phyloP scores from a whole-genome alignment of 1,140 invertebrate genomes.

The Trissolcus basalis region DNA sequence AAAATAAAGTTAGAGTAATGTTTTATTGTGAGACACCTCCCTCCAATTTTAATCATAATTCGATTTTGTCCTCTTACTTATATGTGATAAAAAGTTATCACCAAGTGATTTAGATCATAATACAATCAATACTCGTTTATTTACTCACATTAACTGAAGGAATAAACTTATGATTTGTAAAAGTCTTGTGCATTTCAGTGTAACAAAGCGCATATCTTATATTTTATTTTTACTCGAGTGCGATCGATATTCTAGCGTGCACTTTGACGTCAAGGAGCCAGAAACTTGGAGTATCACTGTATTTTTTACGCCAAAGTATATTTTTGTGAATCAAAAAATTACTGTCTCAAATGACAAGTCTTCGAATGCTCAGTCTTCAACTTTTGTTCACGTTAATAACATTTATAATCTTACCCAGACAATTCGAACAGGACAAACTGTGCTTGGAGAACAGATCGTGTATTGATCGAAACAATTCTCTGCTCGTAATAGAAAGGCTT shows the following conservation, averaged over 20 bases:
- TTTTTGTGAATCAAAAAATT: conserved; percentile 43
- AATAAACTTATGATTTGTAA: conserved; percentile 21
- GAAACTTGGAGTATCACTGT: conserved; percentile 42
- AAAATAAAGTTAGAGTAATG: too few species aligned
- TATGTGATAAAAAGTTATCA: too few species aligned
- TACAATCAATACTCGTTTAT: too few species aligned
- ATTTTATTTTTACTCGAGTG: conserved; percentile 55
- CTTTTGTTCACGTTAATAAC: background rate
- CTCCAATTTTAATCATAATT: too few species aligned
- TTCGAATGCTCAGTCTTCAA: background rate
- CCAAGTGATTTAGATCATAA: too few species aligned
- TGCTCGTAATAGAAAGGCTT: too few species aligned
- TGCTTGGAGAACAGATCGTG: background rate
- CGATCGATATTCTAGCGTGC: conserved; percentile 55
- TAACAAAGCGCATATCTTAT: conserved; percentile 47
- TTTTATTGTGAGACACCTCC: too few species aligned
- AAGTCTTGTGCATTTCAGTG: conserved; percentile 36
- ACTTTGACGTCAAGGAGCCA: conserved; percentile 53
- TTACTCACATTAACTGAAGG: conserved; percentile 21
- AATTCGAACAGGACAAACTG: background rate
- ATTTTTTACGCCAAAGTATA: conserved; percentile 51
- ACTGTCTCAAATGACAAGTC: conserved; percentile 17
- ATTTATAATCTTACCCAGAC: background rate
- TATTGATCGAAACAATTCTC: background rate
- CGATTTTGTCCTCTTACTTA: too few species aligned